phyloP scores from a whole-genome alignment of 2,797 vertebrate species.

The Clamator glandarius region DNA sequence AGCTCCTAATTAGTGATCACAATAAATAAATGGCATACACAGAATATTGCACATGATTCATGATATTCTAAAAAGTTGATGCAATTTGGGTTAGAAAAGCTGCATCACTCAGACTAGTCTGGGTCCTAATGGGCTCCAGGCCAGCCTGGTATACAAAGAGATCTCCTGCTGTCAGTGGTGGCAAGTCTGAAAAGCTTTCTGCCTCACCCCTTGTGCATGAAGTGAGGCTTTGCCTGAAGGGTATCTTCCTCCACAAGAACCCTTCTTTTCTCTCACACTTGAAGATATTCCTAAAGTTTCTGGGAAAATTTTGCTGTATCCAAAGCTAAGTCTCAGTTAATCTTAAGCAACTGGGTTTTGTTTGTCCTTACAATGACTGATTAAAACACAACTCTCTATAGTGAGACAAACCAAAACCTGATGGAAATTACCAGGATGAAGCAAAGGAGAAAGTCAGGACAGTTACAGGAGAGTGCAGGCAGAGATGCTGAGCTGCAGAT shows the following conservation, averaged over 20 bases:
- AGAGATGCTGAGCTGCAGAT: neutral
- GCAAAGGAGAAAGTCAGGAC: neutral
- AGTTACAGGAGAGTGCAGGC: neutral
- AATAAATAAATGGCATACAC: neutral
- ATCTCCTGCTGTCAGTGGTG: neutral
- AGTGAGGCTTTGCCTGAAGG: neutral
- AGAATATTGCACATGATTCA: neutral
- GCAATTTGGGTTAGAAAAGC: neutral
- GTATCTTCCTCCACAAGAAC: neutral
- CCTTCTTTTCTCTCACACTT: neutral
- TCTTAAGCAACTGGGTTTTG: neutral
- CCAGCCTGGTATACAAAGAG: accelerated
- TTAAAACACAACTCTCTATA: neutral
- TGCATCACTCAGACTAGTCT: neutral
- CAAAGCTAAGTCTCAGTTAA: neutral
- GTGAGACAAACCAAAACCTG: neutral
- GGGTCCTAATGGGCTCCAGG: accelerated
- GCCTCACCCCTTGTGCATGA: neutral
- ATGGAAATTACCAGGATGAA: neutral
- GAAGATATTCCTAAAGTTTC: neutral
- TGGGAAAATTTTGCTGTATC: neutral
- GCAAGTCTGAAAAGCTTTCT: neutral
- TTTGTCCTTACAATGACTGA: neutral
- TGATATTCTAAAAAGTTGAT: neutral
- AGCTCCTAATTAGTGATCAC: neutral